Evolutionary conservation across 1,140 invertebrate genomes (phyloP), one percentile per base, ranked within the genome.

Genomic region (Chionoecetes opilio): DNA sequence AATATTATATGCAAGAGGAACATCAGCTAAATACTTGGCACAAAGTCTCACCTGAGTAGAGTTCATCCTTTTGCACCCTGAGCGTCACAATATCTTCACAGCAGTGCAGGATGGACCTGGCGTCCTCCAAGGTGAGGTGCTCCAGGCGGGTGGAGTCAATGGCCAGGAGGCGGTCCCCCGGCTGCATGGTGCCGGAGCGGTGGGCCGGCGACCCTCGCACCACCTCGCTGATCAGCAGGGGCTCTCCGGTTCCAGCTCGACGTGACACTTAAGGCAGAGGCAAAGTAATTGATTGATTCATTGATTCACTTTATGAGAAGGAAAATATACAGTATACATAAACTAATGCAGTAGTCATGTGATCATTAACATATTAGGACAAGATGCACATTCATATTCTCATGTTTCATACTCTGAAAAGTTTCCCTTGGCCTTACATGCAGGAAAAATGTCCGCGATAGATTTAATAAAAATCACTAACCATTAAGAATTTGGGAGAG

Each of bases 191-290:
- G 0, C 99, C 99, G 29, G 98, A 98, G 93, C 99, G 98, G 97
- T 99, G 98, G 0, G 99, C 99, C 0, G 99, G 98, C 38, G 99
- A 99, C 8, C 99, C 99, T 88, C 98, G 98, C 91, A 98, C 98
- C 0, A 99, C 98, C 96, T 99, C 98, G 0, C 98, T 98, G 94
- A 99, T 99, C 38, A 98, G 97, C 86, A 98, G 97, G 14, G 98
- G 98, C 95, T 98, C 98, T 11, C 93, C 94, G 0, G 91, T 34
- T 31, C 87, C 91, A 34, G 53, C 86, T 38, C 94, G 63, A 2
- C 92, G 93, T 98, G 97, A 63, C 97, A 97, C 90, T 97, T 96
- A 31, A 97, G 96, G 35, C 6, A 82, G 90, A 3, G 85, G 17
- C 34, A 85, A 85, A 3, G n/a, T n/a, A n/a, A n/a, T 75, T 11